Evolutionary conservation across 2,888 invertebrate species (phyloP), one percentile per base, ranked within the genome.

Genomic region (Lomographa bimaculata): DNA sequence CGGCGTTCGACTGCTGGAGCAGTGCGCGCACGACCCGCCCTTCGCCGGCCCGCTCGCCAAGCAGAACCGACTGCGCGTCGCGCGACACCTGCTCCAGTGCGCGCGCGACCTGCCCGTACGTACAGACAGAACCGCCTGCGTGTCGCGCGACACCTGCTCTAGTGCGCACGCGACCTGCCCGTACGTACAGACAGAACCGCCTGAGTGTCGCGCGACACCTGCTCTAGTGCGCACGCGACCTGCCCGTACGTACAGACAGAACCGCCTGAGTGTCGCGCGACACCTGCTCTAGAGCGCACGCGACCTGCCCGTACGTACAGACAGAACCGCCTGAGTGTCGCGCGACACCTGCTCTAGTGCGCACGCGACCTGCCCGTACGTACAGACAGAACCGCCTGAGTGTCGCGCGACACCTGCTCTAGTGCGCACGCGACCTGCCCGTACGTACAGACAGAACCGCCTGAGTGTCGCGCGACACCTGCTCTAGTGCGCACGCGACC

Each of bases 11-110:
- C 73, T 89, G 59, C 64, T 89, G 51, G 86, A 87, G 64, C 89
- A 89, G 67, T 75, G 86, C 57, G 72, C 80, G 43, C 78, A 82
- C 19, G 87, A 86, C 24, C 79, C 89, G 29, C 89, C 89, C 7
- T 89, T 89, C 69, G 82, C 73, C 28, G 89, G 87, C 16, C 89
- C 89, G 36, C 82, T 89, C 59, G 89, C 80, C 50, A 89, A 89
- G 54, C 87, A 87, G 60, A 89, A 89, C 61, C 71, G 83, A 0
- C 71, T 87, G 39, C 66, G 85, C 1, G 86, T 89, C 7, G 84
- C 85, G 2, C 71, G 83, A 0, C 56, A 64, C 9, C 42, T 44
- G 27, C 38, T 38, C 62, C 7, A 38, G 9, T 49, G 51, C 60
- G 46, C 57, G 40, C 7, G 46, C 6, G 16, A 42, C 1, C 37